Conservation (phyloP, 2,888 invertebrate genomes). For the Physocephala rufipes region DNA sequence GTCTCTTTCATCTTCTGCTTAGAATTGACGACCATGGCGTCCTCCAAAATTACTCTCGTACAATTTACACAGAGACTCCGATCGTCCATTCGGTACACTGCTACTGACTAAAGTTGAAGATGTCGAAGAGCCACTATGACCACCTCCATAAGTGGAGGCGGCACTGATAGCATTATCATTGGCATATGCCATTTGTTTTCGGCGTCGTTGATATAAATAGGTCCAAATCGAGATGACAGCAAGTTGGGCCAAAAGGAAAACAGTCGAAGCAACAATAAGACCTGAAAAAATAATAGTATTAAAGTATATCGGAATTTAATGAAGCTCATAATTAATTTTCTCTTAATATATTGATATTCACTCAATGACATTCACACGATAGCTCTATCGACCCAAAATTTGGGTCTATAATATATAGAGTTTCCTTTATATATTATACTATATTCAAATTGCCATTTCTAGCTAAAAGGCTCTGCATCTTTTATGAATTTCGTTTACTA, state of each 20-base stretch:
- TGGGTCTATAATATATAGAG: too few species aligned
- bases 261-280: slow-evolving; percentile 83
- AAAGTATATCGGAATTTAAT: not conserved
- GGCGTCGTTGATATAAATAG: slow-evolving; percentile 85
- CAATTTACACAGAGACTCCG: slow-evolving; percentile 82
- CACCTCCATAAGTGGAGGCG: slow-evolving; percentile 49
- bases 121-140: slow-evolving; percentile 51
- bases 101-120: slow-evolving; percentile 53
- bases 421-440: too few species aligned
- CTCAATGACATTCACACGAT: too few species aligned
- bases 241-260: slow-evolving; percentile 87
- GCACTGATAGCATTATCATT: slow-evolving; percentile 50
- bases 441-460: too few species aligned
- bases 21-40: slow-evolving; percentile 64
- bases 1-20: slow-evolving; percentile 30
- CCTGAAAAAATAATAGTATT: slow-evolving; percentile 66
- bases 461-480: too few species aligned
- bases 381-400: too few species aligned
- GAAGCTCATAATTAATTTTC: not conserved
- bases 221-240: slow-evolving; percentile 89
- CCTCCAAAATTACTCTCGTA: slow-evolving; percentile 84
- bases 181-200: slow-evolving; percentile 62
- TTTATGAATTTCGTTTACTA: too few species aligned
- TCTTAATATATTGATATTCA: too few species aligned
- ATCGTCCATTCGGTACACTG: slow-evolving; percentile 71